Percentiles rank a stretch among this genome's conserved stretches.
phyloP scores from a whole-genome alignment of 2,113 vertebrate genomes.

The Melanerpes formicivorus region DNA sequence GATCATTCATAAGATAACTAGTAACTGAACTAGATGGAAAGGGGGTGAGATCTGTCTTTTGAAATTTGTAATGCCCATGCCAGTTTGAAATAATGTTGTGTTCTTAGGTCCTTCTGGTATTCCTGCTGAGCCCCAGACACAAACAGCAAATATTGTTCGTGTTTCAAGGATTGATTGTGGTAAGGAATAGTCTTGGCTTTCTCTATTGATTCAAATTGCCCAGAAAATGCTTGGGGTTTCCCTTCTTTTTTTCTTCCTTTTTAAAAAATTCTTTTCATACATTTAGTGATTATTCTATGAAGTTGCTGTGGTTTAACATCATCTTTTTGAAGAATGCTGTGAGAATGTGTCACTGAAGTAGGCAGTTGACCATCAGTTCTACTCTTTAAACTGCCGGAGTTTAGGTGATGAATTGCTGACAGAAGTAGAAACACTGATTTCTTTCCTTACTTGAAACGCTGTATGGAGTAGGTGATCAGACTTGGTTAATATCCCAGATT shows the following conservation, averaged over 20 bases:
- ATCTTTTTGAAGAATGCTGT: neutral
- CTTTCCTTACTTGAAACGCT: neutral
- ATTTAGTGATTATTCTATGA: rapidly evolving
- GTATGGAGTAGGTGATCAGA: neutral
- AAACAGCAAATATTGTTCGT: neutral
- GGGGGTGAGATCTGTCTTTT: rapidly evolving
- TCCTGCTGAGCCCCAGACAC: constrained; percentile 65
- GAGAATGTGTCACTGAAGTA: neutral
- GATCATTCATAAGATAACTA: neutral
- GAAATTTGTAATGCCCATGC: neutral
- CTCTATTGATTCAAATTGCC: neutral
- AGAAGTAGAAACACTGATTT: neutral
- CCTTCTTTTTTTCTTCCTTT: neutral
- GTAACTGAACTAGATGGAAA: neutral
- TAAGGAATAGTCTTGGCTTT: constrained; percentile 47
- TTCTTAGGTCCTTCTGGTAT: constrained; percentile 65
- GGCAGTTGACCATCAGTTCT: rapidly evolving
- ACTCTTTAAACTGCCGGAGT: neutral
- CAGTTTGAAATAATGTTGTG: neutral
- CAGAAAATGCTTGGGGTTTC: neutral
- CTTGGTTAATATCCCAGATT: neutral
- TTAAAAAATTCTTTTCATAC: neutral
- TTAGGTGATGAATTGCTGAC: neutral
- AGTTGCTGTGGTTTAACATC: neutral
- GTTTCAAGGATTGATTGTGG: constrained; percentile 74